Evolutionary conservation across 2,888 invertebrate species (phyloP), one percentile per base, ranked within the genome.

Genomic region (Apeira syringaria): DNA sequence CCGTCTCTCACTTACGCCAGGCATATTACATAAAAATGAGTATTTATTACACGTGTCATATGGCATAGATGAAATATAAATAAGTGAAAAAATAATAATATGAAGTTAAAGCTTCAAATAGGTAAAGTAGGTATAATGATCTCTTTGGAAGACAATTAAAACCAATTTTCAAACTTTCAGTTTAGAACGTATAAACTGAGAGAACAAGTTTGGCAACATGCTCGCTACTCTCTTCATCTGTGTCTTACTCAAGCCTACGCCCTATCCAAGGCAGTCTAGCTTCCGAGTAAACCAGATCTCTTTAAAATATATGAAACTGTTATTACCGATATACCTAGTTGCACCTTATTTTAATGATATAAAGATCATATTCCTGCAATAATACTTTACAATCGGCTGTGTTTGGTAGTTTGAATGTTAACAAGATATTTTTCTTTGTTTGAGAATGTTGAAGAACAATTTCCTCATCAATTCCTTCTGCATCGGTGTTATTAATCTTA

Each of bases 181-280:
- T n/a, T n/a, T n/a, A n/a, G n/a, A n/a, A n/a, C n/a, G n/a, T n/a
- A n/a, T n/a, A n/a, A n/a, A 17, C 17, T 6, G 1, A 17, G 17
- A 4, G 17, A 7, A 5, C 20, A 20, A 20, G 6, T 33, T 18
- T 12, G 39, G 22, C 13, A 35, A 35, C 39, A 31, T 42, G 58
- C 15, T 49, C 15, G 22, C 25, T 22, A 9, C 6, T 20, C 26
- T 56, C 6, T 5, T 2, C 2, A 0, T 0, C 58, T 41, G 59
- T 72, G 39, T 65, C 44, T 58, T 47, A 10, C 32, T 40, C 57
- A 71, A 78, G 79, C 79, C 78, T 80, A 85, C 85, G 85, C 86
- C 83, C 85, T 84, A 67, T 38, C 53, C 86, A 86, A 85, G 85
- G 85, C 50, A 74, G 75, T 68, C 85, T 52, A 69, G 83, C 28